Evolutionary conservation across 2,797 vertebrate genomes (phyloP).

Genomic region (Gorsachius magnificus): DNA sequence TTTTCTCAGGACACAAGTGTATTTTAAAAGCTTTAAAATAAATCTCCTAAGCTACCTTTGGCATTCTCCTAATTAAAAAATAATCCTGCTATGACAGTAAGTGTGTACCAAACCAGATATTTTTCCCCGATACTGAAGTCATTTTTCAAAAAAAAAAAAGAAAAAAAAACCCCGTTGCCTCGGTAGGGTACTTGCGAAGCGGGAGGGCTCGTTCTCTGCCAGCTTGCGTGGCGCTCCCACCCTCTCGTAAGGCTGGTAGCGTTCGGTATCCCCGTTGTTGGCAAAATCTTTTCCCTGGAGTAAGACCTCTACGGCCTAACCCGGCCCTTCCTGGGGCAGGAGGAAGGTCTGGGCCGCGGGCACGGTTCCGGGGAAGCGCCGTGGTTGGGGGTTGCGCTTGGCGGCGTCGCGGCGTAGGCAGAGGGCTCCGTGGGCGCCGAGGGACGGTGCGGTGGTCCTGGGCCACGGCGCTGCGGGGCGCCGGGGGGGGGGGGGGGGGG

Average conservation of each 20-base stretch:
- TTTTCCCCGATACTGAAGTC: not conserved
- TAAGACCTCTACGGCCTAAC: not conserved
- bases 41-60: not conserved
- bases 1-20: conserved; percentile 1
- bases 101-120: not conserved
- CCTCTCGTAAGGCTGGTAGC: not conserved
- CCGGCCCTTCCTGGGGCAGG: not conserved
- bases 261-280: not conserved
- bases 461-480: not conserved
- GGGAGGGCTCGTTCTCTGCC: accelerated
- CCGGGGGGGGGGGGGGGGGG: too few species aligned
- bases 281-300: not conserved
- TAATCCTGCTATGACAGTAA: not conserved
- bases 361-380: not conserved
- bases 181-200: not conserved
- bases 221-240: not conserved
- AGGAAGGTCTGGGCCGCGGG: not conserved
- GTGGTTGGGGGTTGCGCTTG: not conserved
- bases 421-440: not conserved
- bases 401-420: accelerated
- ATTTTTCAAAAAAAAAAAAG: not conserved
- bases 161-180: too few species aligned
- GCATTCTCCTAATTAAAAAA: not conserved
- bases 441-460: not conserved
- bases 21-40: conserved; percentile 11